Evolutionary conservation across 2,797 vertebrate species (phyloP), one percentile per base, ranked within the genome.

Genomic region (Epinephelus malabaricus): DNA sequence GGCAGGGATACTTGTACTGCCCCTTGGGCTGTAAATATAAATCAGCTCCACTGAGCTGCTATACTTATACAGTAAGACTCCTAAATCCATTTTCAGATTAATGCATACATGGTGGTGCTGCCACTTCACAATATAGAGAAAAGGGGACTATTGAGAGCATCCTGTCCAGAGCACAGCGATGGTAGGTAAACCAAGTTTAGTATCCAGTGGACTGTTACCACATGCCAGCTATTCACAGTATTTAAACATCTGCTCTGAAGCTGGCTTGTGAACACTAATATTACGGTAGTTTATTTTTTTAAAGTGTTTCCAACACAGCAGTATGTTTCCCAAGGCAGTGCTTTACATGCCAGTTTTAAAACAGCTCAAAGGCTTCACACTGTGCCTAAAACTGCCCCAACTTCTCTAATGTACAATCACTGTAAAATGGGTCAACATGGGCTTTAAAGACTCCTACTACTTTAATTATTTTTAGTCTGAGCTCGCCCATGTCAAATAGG

Each of bases 11-110:
- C 68, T 55, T 80, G 49, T 34, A 76, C 70, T 78, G 62, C 75
- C 60, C 78, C 34, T 17, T 58, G 59, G 69, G 38, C 59, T 79
- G 73, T 89, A 89, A 86, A 89, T 85, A 86, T 80, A 79, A 91
- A 88, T 83, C 76, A 79, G 61, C 47, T 51, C 25, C 72, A 45
- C 83, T 50, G 66, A 68, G 69, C 77, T 46, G 56, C 60, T 51
- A 55, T 43, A 54, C 68, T 76, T 66, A 63, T 66, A 82, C 53
- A 64, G 55, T 76, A 60, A 65, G 61, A 69, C 78, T 59, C 59
- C 60, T 66, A 49, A 69, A 72, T 79, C 63, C 14, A 71, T 86
- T 86, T 73, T 70, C 58, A 72, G 82, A 85, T 87, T 8, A 72
- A 65, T 81, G 75, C 72, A 65, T 58, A 45, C 65, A 55, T 14